phyloP scores from a whole-genome alignment of 2,797 vertebrate species.

The Trachurus trachurus region DNA sequence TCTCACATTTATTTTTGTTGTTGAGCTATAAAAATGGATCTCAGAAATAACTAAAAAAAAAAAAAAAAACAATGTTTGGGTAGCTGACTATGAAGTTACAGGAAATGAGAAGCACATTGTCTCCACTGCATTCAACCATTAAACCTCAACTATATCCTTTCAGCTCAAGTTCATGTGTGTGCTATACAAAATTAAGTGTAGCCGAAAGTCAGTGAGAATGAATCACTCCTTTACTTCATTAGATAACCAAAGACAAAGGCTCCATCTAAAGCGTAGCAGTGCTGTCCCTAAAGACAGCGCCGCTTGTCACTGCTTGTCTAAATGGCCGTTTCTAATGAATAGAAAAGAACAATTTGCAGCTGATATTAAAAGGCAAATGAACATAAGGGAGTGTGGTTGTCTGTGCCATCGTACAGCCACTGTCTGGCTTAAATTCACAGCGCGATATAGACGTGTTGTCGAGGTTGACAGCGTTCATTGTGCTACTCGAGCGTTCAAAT shows the following conservation, averaged over 20 bases:
- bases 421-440: not conserved
- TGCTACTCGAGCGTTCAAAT: slow-evolving; percentile 52
- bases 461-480: slow-evolving; percentile 21
- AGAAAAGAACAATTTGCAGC: slow-evolving; percentile 3
- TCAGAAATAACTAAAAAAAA: not conserved
- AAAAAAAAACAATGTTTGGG: not conserved
- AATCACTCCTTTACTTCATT: slow-evolving; percentile 26
- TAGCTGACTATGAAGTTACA: not conserved
- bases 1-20: not conserved
- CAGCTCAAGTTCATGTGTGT: slow-evolving; percentile 19
- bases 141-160: slow-evolving; percentile 26
- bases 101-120: slow-evolving; percentile 11
- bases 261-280: slow-evolving; percentile 17
- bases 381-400: not conserved
- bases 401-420: not conserved
- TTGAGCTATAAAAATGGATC: not conserved
- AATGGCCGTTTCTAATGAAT: not conserved
- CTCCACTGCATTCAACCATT: slow-evolving; percentile 14
- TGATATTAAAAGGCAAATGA: not conserved
- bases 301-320: slow-evolving; percentile 23
- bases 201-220: slow-evolving; percentile 6
- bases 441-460: not conserved
- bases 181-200: slow-evolving; percentile 29
- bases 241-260: slow-evolving; percentile 46
- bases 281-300: slow-evolving; percentile 11